These are phyloP conservation scores for Cottus gobio DNA, from an alignment of 2,113 vertebrate genomes.

Conservation along the genomic window DNA sequence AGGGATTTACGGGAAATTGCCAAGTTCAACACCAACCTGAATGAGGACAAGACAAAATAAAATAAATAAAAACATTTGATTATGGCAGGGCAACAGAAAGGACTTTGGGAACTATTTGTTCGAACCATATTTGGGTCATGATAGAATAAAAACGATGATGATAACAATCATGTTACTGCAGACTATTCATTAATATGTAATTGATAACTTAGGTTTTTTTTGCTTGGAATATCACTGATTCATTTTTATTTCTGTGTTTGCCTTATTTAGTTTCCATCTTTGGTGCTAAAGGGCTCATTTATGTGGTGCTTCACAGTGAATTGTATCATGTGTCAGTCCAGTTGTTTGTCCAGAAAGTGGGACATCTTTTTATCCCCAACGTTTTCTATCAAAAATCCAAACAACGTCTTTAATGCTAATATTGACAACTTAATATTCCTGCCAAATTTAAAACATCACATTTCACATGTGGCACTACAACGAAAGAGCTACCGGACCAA, in stretches of 20 bases:
- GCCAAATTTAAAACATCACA: neutral
- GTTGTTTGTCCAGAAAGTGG: neutral
- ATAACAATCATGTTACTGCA: neutral
- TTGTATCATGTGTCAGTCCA: neutral
- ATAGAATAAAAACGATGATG: neutral
- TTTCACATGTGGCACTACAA: neutral
- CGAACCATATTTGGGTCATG: neutral
- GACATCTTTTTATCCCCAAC: neutral
- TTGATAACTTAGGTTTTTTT: neutral
- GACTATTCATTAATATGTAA: neutral
- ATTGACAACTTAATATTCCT: neutral
- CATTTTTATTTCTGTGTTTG: neutral
- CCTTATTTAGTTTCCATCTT: neutral
- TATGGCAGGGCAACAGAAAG: neutral
- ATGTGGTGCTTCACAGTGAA: neutral
- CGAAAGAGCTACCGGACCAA: neutral
- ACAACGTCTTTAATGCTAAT: neutral
- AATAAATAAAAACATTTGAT: neutral
- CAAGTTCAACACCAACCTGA: constrained; percentile 29
- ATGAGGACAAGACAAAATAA: constrained; percentile 1
- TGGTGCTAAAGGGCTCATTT: neutral
- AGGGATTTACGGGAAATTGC: constrained; percentile 3
- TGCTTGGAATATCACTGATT: neutral
- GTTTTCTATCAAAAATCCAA: neutral
- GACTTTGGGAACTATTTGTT: constrained; percentile 8